phyloP scores from a whole-genome alignment of 2,797 vertebrate species.

The Furcifer pardalis region DNA sequence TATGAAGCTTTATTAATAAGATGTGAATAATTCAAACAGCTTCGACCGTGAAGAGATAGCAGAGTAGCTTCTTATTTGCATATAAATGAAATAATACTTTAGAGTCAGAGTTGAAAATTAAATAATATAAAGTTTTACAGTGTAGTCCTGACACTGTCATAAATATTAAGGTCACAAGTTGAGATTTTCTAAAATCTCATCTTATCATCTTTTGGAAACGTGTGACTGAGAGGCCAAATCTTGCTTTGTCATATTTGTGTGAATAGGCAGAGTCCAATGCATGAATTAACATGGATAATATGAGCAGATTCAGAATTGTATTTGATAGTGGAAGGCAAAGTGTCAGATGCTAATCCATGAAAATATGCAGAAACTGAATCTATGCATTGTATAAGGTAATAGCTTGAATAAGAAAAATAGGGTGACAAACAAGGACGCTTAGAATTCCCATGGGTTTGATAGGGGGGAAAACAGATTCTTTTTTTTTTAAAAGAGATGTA shows the following conservation, averaged over 20 bases:
- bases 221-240: constrained; percentile 61
- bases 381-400: constrained; percentile 30
- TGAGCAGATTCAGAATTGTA: constrained; percentile 52
- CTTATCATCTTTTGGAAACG: constrained; percentile 72
- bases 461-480: background rate
- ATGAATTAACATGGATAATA: constrained; percentile 64
- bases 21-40: constrained; percentile 69
- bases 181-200: constrained; percentile 70
- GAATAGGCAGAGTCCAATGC: constrained; percentile 57
- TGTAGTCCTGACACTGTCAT: constrained; percentile 64
- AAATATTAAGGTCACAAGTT: constrained; percentile 69
- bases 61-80: constrained; percentile 69
- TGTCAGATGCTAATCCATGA: constrained; percentile 35
- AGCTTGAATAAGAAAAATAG: background rate
- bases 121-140: constrained; percentile 70
- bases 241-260: constrained; percentile 56
- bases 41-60: constrained; percentile 62
- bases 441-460: background rate
- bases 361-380: constrained; percentile 43
- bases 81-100: constrained; percentile 74
- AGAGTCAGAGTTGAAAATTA: constrained; percentile 72
- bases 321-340: constrained; percentile 49
- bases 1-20: constrained; percentile 70
- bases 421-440: background rate
- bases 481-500: background rate